These are phyloP conservation scores for Platyscapa corneri DNA, from an alignment of 1,140 invertebrate genomes.

Conservation along the genomic window DNA sequence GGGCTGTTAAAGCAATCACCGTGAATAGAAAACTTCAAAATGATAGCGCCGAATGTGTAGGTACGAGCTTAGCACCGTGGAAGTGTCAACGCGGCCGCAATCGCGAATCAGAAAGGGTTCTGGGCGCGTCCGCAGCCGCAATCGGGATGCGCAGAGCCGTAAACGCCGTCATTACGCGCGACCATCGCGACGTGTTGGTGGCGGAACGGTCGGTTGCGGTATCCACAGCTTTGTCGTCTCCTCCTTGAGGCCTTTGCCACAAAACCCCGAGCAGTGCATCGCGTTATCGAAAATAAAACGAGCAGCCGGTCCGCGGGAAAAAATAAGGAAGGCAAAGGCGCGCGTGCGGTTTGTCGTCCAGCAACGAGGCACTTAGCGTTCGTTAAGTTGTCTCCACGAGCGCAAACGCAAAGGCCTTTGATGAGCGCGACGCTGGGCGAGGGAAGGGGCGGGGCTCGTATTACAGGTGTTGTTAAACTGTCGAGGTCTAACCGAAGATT, in stretches of 20 bases:
- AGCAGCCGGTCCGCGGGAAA: not conserved
- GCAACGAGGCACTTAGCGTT: constrained; percentile 51
- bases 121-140: not conserved
- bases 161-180: constrained; percentile 29
- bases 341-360: constrained; percentile 47
- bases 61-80: not conserved
- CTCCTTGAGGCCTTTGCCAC: not conserved
- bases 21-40: not conserved
- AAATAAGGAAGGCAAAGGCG: not conserved
- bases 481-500: constrained; percentile 48
- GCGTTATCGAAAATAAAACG: constrained; percentile 20
- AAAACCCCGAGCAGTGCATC: not conserved
- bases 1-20: not conserved
- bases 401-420: constrained; percentile 11
- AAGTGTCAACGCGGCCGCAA: not conserved
- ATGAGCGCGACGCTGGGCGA: not conserved
- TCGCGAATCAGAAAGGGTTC: no score
- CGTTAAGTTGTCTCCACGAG: constrained; percentile 38
- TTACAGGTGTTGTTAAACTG: constrained; percentile 52
- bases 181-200: not conserved
- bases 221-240: not conserved
- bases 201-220: constrained; percentile 36
- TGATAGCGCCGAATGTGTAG: not conserved
- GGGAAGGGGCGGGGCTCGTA: constrained; percentile 5
- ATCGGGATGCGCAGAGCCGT: no score